Base-by-base conservation (phyloP, 2,797 vertebrate species). In the Lepidocolaptes lacrymiger region DNA sequence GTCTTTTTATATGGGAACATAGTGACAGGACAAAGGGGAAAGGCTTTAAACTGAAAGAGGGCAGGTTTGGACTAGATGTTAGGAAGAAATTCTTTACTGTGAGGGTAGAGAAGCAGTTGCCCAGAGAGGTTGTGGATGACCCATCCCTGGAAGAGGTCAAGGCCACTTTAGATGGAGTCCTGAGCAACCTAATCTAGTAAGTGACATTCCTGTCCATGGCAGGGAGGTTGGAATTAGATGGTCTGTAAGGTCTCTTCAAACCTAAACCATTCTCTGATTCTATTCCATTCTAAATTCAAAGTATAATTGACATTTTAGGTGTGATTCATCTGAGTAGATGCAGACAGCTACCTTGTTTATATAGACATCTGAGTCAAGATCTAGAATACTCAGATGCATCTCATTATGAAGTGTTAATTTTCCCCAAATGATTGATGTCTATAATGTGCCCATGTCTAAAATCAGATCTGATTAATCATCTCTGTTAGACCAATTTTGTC, bases 101-200 rank as follows among this genome's bases (percentile, higher is more conserved):
- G 36, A 24, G 27, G 16, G 7, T 43, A 54, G 19, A 12, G 34
- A 63, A 18, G 12, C 16, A 16, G 13, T 28, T 64, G 10, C 24
- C 16, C 36, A 84, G 32, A 73, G 51, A 49, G 7, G 5, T 20
- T 58, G 36, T 26, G 8, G 30, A 36, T 58, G 22, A 2, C 14
- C 9, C 3, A 11, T 14, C 13, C 14, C 32, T 27, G 21, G 10
- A 49, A 36, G 21, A 12, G 26, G 9, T 58, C 14, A 58, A 58
- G 14, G 14, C 4, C 0, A 1, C 12, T 11, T 20, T 66, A 22
- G 48, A 26, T 49, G 36, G 6, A 22, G 11, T 11, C 6, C 13
- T 30, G 24, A 30, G 36, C 10, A 41, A 14, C 36, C 7, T 28
- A 15, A 3, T 34, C 59, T 19, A 48, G 10, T 34, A 16, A 49